Base-by-base conservation (phyloP, 1,140 invertebrate genomes). In the Neodiprion lecontei region DNA sequence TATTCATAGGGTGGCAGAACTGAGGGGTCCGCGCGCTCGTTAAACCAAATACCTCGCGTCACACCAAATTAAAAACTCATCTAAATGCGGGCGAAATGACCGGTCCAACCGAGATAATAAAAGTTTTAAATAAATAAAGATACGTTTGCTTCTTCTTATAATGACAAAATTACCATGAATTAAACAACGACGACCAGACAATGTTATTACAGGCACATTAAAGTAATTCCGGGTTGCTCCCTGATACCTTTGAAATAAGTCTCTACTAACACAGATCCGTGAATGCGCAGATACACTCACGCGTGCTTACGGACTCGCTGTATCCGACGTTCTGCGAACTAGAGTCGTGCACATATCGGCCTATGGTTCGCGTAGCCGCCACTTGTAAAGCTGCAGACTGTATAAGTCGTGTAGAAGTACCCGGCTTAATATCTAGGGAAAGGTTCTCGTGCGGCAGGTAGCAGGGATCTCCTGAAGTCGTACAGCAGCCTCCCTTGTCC, bases 31-130 rank as follows among this genome's bases (percentile, higher is more conserved):
- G 77, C 72, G 53, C 73, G 80, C 78, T 83, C 83, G 81, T 84
- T 83, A 84, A 83, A 84, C 75, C 79, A 80, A 81, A 81, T 81
- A 81, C 78, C 83, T 79, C 76, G 79, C 82, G 83, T 84, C 79
- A 80, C 80, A 79, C 79, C 76, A 82, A 83, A 84, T 84, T 84
- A 83, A 84, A 84, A 84, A 80, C 78, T 81, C 81, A 84, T 84
- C 81, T 83, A 79, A 79, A 79, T 79, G 49, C 75, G 70, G 14
- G 67, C 72, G 76, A 83, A 82, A 82, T 80, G 78, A 81, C 80
- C 75, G 77, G 69, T 71, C 75, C 76, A 67, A 8, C 72, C 65
- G 53, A 74, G 77, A 80, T 82, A 80, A 79, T 81, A 77, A 77
- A 80, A 82, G 77, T 82, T 82, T 81, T 74, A 78, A 82, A 81